phyloP scores from a whole-genome alignment of 2,797 vertebrate genomes.

The Limnodromus scolopaceus region DNA sequence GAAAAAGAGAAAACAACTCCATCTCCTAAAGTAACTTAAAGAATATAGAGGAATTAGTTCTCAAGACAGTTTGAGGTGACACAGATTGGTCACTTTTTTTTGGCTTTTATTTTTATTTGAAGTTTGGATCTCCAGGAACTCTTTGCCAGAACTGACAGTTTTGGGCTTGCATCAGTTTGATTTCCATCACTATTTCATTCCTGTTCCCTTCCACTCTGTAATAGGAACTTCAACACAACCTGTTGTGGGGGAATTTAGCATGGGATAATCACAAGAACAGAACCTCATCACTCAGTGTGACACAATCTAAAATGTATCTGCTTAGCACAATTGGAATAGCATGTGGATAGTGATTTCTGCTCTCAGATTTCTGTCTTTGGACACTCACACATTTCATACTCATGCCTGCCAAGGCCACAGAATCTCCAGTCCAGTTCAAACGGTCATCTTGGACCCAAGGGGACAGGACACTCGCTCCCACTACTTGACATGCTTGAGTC shows the following conservation, averaged over 20 bases:
- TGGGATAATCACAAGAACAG: neutral
- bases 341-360: neutral
- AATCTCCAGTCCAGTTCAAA: neutral
- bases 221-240: fast-evolving
- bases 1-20: neutral
- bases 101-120: neutral
- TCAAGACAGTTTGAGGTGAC: neutral
- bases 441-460: neutral
- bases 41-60: neutral
- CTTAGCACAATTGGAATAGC: neutral
- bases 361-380: neutral
- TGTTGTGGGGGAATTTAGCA: neutral
- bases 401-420: neutral
- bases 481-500: too few relatives aligned
- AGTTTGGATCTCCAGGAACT: neutral
- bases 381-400: neutral
- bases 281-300: neutral
- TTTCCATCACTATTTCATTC: neutral
- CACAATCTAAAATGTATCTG: neutral
- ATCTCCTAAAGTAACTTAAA: neutral
- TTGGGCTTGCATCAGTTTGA: neutral
- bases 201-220: neutral
- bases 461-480: neutral
- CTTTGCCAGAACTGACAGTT: neutral
- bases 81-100: neutral